These are phyloP conservation scores for Melangyna quadrimaculata DNA, from an alignment of 2,888 invertebrate genomes.

Conservation along the genomic window DNA sequence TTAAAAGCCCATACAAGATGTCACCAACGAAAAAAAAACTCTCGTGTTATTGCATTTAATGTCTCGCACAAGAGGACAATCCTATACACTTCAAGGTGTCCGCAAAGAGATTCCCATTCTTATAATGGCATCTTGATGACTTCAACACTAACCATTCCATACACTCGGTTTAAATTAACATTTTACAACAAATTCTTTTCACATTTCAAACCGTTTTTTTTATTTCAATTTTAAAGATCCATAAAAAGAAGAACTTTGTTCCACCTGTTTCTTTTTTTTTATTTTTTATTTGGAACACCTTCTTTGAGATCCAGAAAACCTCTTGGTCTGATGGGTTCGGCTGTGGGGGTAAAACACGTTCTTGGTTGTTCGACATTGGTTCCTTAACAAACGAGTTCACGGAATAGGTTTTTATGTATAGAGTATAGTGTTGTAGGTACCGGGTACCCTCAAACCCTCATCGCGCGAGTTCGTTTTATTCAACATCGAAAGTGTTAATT, in stretches of 20 bases:
- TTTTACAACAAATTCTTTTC: constrained; percentile 59
- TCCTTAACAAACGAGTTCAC: constrained; percentile 58
- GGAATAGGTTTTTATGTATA: neutral
- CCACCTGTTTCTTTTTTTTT: constrained; percentile 33
- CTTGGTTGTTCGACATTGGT: constrained; percentile 35
- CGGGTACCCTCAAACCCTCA: constrained; percentile 12
- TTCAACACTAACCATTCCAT: constrained; percentile 32
- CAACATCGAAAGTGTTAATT: constrained; percentile 62
- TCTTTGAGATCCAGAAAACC: neutral
- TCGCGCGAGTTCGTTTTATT: constrained; percentile 13
- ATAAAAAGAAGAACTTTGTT: constrained; percentile 17
- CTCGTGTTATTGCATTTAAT: constrained; percentile 51
- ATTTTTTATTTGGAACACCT: neutral
- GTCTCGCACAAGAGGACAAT: neutral
- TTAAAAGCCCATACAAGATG: constrained; percentile 49
- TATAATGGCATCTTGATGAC: constrained; percentile 65
- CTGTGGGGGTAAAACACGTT: constrained; percentile 42
- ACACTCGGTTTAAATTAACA: constrained; percentile 54
- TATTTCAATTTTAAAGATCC: neutral
- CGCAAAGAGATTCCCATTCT: constrained; percentile 25
- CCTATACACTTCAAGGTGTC: constrained; percentile 49
- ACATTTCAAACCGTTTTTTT: constrained; percentile 5
- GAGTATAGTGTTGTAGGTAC: too few species aligned
- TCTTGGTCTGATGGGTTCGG: neutral
- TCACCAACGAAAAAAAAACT: constrained; percentile 31